These are phyloP conservation scores for Campopleginae sp. DNA, from an alignment of 2,888 invertebrate genomes.

Conservation along the genomic window DNA sequence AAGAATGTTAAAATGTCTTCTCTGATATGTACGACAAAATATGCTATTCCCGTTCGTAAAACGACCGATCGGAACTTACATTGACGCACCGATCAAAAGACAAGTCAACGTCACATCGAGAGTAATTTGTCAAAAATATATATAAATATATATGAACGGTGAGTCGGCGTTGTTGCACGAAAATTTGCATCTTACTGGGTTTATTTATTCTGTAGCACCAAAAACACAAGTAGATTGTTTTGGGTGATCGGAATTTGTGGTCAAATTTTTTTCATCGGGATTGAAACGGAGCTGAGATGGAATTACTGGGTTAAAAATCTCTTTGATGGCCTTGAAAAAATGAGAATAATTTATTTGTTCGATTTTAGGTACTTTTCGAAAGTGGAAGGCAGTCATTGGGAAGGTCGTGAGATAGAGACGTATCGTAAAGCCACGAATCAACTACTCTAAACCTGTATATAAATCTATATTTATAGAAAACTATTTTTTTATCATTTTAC, in stretches of 20 bases:
- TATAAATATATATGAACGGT: slow-evolving; percentile 2
- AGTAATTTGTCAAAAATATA: slow-evolving; percentile 11
- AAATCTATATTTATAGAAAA: slow-evolving; percentile 38
- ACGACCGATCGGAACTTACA: slow-evolving; percentile 33
- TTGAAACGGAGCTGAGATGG: not conserved
- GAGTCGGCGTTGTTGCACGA: slow-evolving; percentile 51
- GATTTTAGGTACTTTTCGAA: slow-evolving; percentile 84
- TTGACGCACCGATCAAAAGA: slow-evolving; percentile 44
- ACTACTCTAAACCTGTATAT: slow-evolving; percentile 64
- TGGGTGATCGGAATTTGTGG: not conserved
- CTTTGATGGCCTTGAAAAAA: not conserved
- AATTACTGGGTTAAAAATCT: not conserved
- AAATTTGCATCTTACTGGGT: slow-evolving; percentile 29
- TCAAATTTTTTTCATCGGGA: not conserved
- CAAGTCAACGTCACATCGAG: slow-evolving; percentile 9
- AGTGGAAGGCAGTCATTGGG: slow-evolving; percentile 86
- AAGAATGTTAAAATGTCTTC: slow-evolving; percentile 75
- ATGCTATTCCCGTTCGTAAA: slow-evolving; percentile 49
- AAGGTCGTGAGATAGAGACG: slow-evolving; percentile 87
- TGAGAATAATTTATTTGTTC: not conserved
- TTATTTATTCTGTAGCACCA: not conserved
- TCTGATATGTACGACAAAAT: slow-evolving; percentile 68
- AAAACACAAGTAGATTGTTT: slow-evolving; percentile 19
- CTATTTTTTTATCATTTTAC: slow-evolving; percentile 53
- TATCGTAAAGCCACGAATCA: slow-evolving; percentile 83